Evolutionary conservation across 1,140 invertebrate species (phyloP).

Genomic region (Catajapyx aquilonaris): DNA sequence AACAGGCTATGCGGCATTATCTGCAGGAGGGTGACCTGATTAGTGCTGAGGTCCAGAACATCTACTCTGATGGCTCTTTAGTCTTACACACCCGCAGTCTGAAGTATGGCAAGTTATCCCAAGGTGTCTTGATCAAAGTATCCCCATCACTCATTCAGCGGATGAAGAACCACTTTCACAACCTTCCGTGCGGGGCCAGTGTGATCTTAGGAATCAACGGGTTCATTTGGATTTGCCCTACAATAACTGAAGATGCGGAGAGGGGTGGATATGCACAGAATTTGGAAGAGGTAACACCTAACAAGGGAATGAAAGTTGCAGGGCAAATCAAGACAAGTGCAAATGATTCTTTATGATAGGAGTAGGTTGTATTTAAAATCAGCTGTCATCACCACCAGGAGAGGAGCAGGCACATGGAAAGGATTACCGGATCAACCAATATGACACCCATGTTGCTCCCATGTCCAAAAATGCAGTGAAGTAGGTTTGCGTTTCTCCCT

Average conservation of each 20-base stretch:
- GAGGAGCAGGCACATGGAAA: too few species aligned
- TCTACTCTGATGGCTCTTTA: slow-evolving; percentile 74
- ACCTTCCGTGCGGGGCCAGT: slow-evolving; percentile 68
- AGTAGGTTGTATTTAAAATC: too few species aligned
- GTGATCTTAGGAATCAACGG: slow-evolving; percentile 94
- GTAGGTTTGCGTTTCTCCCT: too few species aligned
- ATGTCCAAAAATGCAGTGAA: too few species aligned
- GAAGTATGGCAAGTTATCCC: slow-evolving; percentile 86
- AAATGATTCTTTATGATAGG: too few species aligned
- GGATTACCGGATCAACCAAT: too few species aligned
- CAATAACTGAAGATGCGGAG: slow-evolving; percentile 33
- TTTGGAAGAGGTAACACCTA: slow-evolving; percentile 34
- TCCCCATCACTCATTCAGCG: slow-evolving; percentile 80
- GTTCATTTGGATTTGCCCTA: slow-evolving; percentile 82
- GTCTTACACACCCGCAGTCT: slow-evolving; percentile 88
- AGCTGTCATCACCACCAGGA: too few species aligned
- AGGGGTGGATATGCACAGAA: slow-evolving; percentile 62
- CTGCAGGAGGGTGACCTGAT: slow-evolving; percentile 91
- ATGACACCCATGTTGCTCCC: too few species aligned
- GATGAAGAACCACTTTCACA: slow-evolving; percentile 91
- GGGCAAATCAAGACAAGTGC: too few species aligned
- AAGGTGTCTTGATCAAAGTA: slow-evolving; percentile 79
- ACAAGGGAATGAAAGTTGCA: too few species aligned
- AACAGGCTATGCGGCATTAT: slow-evolving; percentile 89
- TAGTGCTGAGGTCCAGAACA: slow-evolving; percentile 89